phyloP scores from a whole-genome alignment of 2,797 vertebrate genomes.

The Eupleurogrammus muticus region DNA sequence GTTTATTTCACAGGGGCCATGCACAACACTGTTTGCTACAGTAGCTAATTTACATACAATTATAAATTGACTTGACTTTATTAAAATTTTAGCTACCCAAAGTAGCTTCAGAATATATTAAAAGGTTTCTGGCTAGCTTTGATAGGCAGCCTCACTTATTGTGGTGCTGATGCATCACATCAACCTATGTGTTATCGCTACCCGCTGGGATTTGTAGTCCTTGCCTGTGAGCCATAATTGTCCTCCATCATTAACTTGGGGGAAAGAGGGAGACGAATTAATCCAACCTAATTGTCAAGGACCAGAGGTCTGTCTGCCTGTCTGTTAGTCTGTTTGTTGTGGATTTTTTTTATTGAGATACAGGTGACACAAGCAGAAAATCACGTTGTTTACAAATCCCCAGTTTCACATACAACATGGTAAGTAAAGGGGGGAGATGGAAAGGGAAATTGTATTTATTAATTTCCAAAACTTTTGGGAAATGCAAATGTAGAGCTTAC shows the following conservation, averaged over 20 bases:
- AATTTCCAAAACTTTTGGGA: slow-evolving; percentile 46
- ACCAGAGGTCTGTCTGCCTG: slow-evolving; percentile 41
- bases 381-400: slow-evolving; percentile 16
- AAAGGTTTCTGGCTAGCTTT: neutral
- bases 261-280: slow-evolving; percentile 25
- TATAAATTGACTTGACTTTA: neutral
- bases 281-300: slow-evolving; percentile 37
- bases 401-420: slow-evolving; percentile 25
- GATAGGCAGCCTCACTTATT: neutral
- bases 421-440: slow-evolving; percentile 45
- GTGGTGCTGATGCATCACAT: slow-evolving; percentile 6
- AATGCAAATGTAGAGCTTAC: slow-evolving; percentile 31
- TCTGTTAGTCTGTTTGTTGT: slow-evolving; percentile 16
- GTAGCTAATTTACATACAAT: too few species aligned
- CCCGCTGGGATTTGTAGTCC: slow-evolving; percentile 41
- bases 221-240: slow-evolving; percentile 30
- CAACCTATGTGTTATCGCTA: neutral
- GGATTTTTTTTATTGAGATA: neutral
- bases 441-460: slow-evolving; percentile 34
- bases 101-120: neutral
- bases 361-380: neutral
- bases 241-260: slow-evolving; percentile 28
- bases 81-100: neutral
- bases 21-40: too few species aligned
- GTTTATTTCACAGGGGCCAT: too few species aligned